A percentile compares a stretch with the other conserved stretches of the same genome.
phyloP scores from a whole-genome alignment of 1,140 invertebrate species.

The Calliphora vicina region DNA sequence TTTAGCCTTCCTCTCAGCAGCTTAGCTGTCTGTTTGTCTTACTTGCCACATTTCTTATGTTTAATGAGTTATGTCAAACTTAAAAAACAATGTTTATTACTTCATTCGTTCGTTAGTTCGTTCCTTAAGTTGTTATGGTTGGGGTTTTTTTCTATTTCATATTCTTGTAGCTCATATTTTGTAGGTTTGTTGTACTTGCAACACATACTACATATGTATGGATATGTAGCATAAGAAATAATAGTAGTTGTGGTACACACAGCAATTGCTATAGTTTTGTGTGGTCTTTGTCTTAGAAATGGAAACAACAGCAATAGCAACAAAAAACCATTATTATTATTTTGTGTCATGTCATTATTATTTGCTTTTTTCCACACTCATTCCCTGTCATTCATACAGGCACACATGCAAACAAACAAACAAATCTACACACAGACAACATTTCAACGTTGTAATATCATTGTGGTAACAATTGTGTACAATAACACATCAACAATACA shows the following conservation, averaged over 20 bases:
- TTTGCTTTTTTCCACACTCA: constrained; percentile 5
- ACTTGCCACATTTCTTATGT: constrained; percentile 9
- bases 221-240: neutral
- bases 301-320: neutral
- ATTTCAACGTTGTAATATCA: neutral
- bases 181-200: neutral
- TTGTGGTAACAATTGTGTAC: constrained; percentile 15
- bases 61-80: constrained; percentile 39
- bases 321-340: constrained; percentile 11
- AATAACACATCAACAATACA: neutral
- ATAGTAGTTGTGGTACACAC: neutral
- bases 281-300: constrained; percentile 25
- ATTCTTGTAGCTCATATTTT: neutral
- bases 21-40: neutral
- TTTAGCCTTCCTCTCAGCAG: too few relatives aligned
- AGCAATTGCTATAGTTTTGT: neutral
- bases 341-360: constrained; percentile 5
- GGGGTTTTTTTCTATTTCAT: neutral
- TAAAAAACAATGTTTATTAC: constrained; percentile 37
- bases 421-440: neutral
- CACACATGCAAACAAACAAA: neutral
- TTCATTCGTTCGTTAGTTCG: constrained; percentile 28
- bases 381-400: neutral
- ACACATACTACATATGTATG: too few relatives aligned
- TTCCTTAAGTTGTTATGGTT: neutral